Evolutionary conservation across 2,797 vertebrate genomes (phyloP), one percentile per base, ranked within the genome.

Genomic region (Lacerta viridis): DNA sequence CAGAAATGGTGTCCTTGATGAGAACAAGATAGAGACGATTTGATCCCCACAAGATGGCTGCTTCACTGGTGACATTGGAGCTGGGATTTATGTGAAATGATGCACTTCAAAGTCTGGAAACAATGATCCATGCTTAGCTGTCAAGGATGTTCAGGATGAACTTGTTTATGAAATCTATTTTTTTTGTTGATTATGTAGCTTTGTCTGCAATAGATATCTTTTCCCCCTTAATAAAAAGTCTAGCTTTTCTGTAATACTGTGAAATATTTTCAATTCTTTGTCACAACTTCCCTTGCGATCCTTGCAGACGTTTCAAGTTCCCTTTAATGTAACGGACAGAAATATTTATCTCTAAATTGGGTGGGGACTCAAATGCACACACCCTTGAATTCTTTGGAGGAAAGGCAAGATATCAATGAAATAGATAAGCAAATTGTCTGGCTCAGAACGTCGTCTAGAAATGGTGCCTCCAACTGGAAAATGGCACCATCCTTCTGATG

Each of bases 401-500:
- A 64, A 64, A 23, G 61, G 61, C 20, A 23, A 23, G 61, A 64
- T 64, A 64, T 64, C 17, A 23, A 2, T 64, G 17, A 18, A 64
- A 64, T 59, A 50, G 29, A 29, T 23, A 23, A 61, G 18, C 23
- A n/a, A 72, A 72, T 1, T 33, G 10, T 8, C 27, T 55, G 43
- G 27, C 5, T 29, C 20, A 71, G n/a, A 55, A 23, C 13, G 7
- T 46, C 39, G 10, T 36, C 41, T 9, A 43, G 33, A 61, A 75
- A 27, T 23, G 41, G 10, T 11, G 2, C 4, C 20, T 46, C 23
- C 13, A 17, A 50, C 0, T 3, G 86, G 10, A 29, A 61, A 66
- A 20, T 1, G 71, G 1, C 0, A 1, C 2, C 0, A 15, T 20
- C 3, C 0, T 27, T 36, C 83, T 1, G 29, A 82, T 3, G 43